phyloP scores from a whole-genome alignment of 1,140 invertebrate species.

The Orius laevigatus region DNA sequence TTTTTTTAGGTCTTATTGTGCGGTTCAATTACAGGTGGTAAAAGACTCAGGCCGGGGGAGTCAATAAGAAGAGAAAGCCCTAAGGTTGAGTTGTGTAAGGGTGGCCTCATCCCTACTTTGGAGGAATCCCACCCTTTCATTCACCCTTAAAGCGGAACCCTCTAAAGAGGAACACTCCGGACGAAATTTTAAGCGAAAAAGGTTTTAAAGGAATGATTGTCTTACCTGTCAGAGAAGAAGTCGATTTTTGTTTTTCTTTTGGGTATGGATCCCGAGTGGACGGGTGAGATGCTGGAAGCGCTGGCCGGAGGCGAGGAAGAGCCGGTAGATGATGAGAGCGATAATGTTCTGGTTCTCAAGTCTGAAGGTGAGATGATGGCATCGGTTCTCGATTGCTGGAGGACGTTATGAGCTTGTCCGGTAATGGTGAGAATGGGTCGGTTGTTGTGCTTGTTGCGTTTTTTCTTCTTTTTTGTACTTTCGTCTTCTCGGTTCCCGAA shows the following conservation, averaged over 20 bases:
- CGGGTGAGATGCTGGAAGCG: constrained; percentile 42
- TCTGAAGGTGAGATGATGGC: constrained; percentile 14
- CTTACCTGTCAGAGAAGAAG: constrained; percentile 65
- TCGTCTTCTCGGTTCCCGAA: constrained; percentile 27
- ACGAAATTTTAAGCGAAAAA: background rate
- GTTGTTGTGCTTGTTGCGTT: constrained; percentile 43
- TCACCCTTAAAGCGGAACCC: too few species aligned
- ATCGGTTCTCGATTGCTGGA: constrained; percentile 1
- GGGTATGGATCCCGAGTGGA: constrained; percentile 30
- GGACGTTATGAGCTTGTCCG: constrained; percentile 23
- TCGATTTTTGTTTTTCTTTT: constrained; percentile 63
- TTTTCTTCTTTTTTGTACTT: constrained; percentile 47
- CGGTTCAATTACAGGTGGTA: too few species aligned
- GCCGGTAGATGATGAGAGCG: constrained; percentile 41
- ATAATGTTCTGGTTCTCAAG: constrained; percentile 33
- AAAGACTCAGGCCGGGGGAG: too few species aligned
- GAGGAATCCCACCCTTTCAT: too few species aligned
- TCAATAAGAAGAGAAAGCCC: too few species aligned
- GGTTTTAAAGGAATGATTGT: constrained; percentile 15
- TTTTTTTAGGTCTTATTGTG: too few species aligned
- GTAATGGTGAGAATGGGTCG: constrained; percentile 37
- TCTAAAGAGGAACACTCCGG: too few species aligned
- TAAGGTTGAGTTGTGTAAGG: too few species aligned
- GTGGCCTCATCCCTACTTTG: too few species aligned
- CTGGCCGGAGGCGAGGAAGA: constrained; percentile 51